Percentiles rank a stretch among this genome's conserved stretches.
Conservation (phyloP, 2,797 vertebrate genomes). For the Peromyscus aztecus region DNA sequence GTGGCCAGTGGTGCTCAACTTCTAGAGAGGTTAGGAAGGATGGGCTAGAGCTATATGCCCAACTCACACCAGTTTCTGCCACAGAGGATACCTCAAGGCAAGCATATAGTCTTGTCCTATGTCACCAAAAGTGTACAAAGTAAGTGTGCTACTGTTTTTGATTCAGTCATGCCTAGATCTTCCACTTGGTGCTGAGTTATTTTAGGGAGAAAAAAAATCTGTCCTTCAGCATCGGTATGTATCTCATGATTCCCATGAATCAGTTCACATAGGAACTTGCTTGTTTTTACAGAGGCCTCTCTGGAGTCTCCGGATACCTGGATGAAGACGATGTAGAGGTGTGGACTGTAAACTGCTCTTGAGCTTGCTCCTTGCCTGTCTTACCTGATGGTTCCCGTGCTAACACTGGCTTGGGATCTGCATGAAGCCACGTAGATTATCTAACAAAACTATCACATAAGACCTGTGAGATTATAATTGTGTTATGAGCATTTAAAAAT, state of each 20-base stretch:
- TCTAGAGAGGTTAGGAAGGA: slow-evolving; percentile 17
- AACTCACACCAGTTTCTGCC: neutral
- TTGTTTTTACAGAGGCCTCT: neutral
- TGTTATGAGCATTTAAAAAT: slow-evolving; percentile 33
- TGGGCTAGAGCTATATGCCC: neutral
- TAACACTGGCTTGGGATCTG: neutral
- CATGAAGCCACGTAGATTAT: neutral
- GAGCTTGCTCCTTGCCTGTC: neutral
- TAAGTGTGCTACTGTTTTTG: slow-evolving; percentile 20
- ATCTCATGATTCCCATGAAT: neutral
- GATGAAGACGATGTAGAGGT: neutral
- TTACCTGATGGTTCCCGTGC: neutral
- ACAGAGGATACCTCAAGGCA: neutral
- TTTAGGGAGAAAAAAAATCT: neutral
- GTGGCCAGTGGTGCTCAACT: neutral
- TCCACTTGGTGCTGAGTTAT: neutral
- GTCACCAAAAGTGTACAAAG: slow-evolving; percentile 7
- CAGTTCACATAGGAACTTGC: neutral
- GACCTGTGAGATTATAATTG: neutral
- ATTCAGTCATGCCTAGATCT: neutral
- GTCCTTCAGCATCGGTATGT: neutral
- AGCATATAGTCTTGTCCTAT: neutral
- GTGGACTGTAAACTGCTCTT: neutral
- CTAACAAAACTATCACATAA: neutral
- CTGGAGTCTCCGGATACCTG: neutral